Evolutionary conservation across 2,888 invertebrate species (phyloP).

Genomic region (Chelonus formosanus): DNA sequence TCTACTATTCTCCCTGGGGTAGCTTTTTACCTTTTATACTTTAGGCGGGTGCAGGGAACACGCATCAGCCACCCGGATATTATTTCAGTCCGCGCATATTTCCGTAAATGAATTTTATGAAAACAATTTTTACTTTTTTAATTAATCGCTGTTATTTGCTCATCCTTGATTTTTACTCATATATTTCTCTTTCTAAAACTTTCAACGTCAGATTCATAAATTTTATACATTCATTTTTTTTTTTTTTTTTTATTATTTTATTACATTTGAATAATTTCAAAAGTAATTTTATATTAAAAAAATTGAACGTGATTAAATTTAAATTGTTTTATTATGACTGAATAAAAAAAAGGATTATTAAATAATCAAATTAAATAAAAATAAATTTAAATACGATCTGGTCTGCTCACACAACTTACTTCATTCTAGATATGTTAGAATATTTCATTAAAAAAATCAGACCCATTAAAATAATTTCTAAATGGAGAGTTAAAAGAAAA

Average conservation of each 20-base stretch:
- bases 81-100: constrained; percentile 65
- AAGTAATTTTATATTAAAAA: neutral
- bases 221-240: neutral
- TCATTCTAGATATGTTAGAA: no score
- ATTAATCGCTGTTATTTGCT: constrained; percentile 57
- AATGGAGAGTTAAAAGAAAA: no score
- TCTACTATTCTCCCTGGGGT: constrained; percentile 35
- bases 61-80: constrained; percentile 61
- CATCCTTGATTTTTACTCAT: constrained; percentile 7
- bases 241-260: constrained; percentile 11
- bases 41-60: constrained; percentile 47
- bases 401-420: no score
- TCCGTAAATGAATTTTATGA: constrained; percentile 64
- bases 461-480: no score
- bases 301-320: no score
- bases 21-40: constrained; percentile 39
- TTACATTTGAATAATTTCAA: neutral
- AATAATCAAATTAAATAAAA: no score
- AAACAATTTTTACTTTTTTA: constrained; percentile 65
- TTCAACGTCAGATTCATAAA: no score
- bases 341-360: neutral
- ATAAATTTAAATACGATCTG: no score
- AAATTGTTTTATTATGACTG: neutral
- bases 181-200: constrained; percentile 7
- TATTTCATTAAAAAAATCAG: no score